These are phyloP conservation scores for Trematomus loennbergii DNA, from an alignment of 2,113 vertebrate species.

Conservation along the genomic window DNA sequence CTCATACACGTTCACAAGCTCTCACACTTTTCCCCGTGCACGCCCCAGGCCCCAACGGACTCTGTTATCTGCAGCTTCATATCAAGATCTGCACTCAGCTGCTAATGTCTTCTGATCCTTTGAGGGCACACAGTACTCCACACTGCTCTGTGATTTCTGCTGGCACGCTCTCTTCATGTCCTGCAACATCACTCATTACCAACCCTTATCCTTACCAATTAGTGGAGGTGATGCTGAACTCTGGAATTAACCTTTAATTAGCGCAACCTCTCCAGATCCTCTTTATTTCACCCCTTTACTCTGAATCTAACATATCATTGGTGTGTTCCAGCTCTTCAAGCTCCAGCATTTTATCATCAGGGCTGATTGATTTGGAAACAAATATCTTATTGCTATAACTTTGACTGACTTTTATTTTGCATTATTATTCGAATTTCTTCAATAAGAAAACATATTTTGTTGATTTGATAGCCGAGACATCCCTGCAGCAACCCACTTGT, in stretches of 20 bases:
- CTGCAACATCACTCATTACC: conserved; percentile 78
- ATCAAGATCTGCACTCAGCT: conserved; percentile 63
- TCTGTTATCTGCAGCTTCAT: conserved; percentile 64
- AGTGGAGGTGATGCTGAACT: conserved; percentile 70
- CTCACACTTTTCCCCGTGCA: conserved; percentile 1
- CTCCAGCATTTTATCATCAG: not conserved
- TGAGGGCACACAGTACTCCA: conserved; percentile 64
- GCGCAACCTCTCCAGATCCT: conserved; percentile 67
- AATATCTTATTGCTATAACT: no score
- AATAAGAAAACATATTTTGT: no score
- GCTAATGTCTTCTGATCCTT: conserved; percentile 82
- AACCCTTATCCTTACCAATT: conserved; percentile 54
- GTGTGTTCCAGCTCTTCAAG: conserved; percentile 18
- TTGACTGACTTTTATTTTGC: no score
- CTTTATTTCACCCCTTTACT: conserved; percentile 67
- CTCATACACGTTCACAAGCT: conserved; percentile 12
- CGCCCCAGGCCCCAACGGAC: conserved; percentile 30
- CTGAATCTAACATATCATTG: conserved; percentile 41
- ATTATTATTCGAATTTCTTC: no score
- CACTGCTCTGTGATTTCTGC: conserved; percentile 62
- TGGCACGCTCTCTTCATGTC: conserved; percentile 76
- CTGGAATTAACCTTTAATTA: conserved; percentile 89
- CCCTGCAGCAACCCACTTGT: no score
- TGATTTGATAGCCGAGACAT: no score
- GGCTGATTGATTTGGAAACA: no score